Evolutionary conservation across 2,113 vertebrate genomes (phyloP).

Genomic region (Rhadina sibilatrix): DNA sequence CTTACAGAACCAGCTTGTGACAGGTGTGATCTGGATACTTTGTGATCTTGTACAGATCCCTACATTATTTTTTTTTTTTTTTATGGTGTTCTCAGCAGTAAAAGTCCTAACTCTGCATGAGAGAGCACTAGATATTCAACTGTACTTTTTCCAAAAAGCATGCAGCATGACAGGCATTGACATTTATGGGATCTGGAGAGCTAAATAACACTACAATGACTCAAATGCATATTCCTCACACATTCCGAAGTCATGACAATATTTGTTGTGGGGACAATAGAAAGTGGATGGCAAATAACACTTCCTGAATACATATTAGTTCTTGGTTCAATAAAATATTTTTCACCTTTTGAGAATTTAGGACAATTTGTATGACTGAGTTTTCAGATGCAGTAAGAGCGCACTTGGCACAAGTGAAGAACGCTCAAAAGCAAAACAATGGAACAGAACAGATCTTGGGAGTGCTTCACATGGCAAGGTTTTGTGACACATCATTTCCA

Average conservation of each 20-base stretch:
- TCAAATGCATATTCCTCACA: not conserved
- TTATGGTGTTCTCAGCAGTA: not conserved
- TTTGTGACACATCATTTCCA: not conserved
- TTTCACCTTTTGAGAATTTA: not conserved
- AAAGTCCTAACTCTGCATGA: not conserved
- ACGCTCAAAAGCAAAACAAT: not conserved
- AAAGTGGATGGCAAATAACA: not conserved
- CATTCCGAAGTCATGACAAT: not conserved
- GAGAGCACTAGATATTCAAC: not conserved
- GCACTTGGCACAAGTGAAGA: not conserved
- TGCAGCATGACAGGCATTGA: not conserved
- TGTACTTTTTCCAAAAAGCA: not conserved
- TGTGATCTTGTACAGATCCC: not conserved
- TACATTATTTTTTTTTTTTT: not conserved
- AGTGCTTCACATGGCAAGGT: rapidly evolving
- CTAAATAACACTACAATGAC: not conserved
- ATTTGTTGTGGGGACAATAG: not conserved
- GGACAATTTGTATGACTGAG: not conserved
- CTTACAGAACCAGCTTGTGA: not conserved
- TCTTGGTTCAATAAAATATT: not conserved
- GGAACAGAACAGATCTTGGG: not conserved
- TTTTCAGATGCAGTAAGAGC: not conserved
- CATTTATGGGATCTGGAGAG: not conserved
- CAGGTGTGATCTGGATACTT: not conserved
- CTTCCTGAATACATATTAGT: not conserved